Percentiles rank a stretch among this genome's conserved stretches.
Evolutionary conservation across 1,140 invertebrate genomes (phyloP).

Genomic region (Bradynema listronoti): DNA sequence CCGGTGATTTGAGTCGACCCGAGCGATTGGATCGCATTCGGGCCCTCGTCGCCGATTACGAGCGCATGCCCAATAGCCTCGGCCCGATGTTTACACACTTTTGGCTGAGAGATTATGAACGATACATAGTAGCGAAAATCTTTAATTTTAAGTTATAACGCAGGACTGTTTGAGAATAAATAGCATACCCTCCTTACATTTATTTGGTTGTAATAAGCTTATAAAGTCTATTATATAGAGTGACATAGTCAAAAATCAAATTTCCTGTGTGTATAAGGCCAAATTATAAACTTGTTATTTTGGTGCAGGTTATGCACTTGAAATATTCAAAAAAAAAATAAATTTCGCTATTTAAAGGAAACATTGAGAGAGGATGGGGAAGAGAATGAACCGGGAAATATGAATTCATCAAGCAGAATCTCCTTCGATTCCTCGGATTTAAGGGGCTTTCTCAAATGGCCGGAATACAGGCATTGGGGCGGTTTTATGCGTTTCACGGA

Average conservation of each 20-base stretch:
- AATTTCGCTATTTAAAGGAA: conserved; percentile 11
- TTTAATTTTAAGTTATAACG: neutral
- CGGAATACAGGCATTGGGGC: conserved; percentile 50
- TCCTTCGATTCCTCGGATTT: conserved; percentile 26
- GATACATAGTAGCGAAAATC: conserved; percentile 15
- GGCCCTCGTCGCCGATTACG: conserved; percentile 36
- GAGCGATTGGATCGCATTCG: conserved; percentile 14
- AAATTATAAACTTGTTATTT: too few relatives aligned
- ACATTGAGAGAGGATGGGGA: conserved; percentile 20
- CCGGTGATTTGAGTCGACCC: conserved; percentile 34
- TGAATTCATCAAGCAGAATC: neutral
- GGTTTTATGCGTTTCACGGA: conserved; percentile 44
- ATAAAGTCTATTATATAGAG: too few relatives aligned
- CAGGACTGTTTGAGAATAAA: too few relatives aligned
- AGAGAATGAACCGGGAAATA: conserved; percentile 10
- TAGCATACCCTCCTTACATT: too few relatives aligned
- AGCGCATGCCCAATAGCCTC: conserved; percentile 38
- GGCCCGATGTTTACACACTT: conserved; percentile 45
- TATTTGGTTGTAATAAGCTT: too few relatives aligned
- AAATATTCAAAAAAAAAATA: conserved; percentile 9
- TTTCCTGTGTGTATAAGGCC: too few relatives aligned
- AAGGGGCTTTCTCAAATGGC: conserved; percentile 42
- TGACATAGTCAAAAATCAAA: too few relatives aligned
- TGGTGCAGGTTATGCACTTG: conserved; percentile 16
- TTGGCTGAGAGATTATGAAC: conserved; percentile 45